Conservation (phyloP, 2,797 vertebrate genomes). For the Darevskia nairensis region DNA sequence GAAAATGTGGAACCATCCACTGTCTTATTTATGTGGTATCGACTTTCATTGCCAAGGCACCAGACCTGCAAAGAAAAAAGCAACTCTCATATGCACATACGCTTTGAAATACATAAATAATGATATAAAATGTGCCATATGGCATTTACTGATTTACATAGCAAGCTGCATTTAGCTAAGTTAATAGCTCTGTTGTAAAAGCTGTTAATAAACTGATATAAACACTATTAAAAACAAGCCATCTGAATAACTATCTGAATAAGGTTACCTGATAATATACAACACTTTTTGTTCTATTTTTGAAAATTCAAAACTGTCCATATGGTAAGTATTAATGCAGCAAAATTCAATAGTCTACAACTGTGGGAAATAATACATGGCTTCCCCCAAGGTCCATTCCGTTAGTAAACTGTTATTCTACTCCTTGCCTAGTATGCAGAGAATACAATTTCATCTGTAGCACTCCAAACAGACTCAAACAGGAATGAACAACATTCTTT, state of each 20-base stretch:
- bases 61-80: slow-evolving; percentile 85
- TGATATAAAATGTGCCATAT: not conserved
- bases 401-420: not conserved
- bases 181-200: slow-evolving; percentile 25
- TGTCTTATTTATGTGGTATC: slow-evolving; percentile 94
- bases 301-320: not conserved
- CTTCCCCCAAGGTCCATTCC: not conserved
- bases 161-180: not conserved
- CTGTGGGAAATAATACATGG: not conserved
- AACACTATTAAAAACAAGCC: slow-evolving; percentile 23
- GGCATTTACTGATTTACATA: not conserved
- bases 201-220: slow-evolving; percentile 27
- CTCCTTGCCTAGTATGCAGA: not conserved
- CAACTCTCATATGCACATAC: accelerated
- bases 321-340: not conserved
- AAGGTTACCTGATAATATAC: slow-evolving; percentile 9
- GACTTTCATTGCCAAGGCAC: slow-evolving; percentile 97
- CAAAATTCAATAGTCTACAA: not conserved
- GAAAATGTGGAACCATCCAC: slow-evolving; percentile 93
- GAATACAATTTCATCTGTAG: not conserved
- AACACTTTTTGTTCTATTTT: not conserved
- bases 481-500: not conserved
- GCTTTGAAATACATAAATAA: not conserved
- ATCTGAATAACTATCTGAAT: slow-evolving; percentile 3
- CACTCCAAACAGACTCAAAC: not conserved